These are phyloP conservation scores for Sarcophaga peregrina DNA, from an alignment of 1,140 invertebrate genomes.

Conservation along the genomic window DNA sequence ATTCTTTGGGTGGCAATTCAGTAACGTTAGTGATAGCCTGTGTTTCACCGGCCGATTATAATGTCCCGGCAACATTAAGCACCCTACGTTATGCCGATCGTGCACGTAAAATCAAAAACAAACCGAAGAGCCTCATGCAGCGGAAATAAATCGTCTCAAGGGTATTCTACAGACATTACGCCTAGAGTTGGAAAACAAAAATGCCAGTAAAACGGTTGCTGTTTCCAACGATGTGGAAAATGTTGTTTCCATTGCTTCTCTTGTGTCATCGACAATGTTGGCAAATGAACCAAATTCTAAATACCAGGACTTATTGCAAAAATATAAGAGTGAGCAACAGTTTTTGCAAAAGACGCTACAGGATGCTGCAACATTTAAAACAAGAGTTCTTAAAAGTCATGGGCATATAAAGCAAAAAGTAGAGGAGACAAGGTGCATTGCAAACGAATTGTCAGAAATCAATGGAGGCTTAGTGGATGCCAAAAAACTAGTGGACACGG, in stretches of 20 bases:
- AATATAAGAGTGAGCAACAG: constrained; percentile 67
- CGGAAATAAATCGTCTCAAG: constrained; percentile 77
- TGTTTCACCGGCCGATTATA: constrained; percentile 90
- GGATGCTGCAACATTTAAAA: constrained; percentile 71
- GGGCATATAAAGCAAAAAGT: constrained; percentile 76
- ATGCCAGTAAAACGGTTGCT: constrained; percentile 44
- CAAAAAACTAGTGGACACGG: constrained; percentile 46
- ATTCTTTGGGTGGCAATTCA: constrained; percentile 92
- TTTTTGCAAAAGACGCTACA: constrained; percentile 72
- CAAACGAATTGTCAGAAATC: constrained; percentile 64
- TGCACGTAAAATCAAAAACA: constrained; percentile 91
- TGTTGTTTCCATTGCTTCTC: constrained; percentile 37
- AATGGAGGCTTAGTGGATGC: constrained; percentile 73
- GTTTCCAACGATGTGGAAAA: constrained; percentile 44
- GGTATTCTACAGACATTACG: constrained; percentile 75
- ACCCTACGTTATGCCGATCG: constrained; percentile 92
- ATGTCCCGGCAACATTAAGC: constrained; percentile 89
- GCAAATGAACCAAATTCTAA: constrained; percentile 9
- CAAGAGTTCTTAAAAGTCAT: constrained; percentile 72
- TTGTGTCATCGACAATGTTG: constrained; percentile 32
- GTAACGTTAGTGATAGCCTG: constrained; percentile 94
- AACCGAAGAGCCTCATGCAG: constrained; percentile 84
- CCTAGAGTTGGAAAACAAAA: constrained; percentile 70
- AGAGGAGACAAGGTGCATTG: constrained; percentile 68
- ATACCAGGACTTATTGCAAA: constrained; percentile 55